Evolutionary conservation across 2,888 invertebrate species (phyloP), one percentile per base, ranked within the genome.

Genomic region (Trichopoda pennipes): DNA sequence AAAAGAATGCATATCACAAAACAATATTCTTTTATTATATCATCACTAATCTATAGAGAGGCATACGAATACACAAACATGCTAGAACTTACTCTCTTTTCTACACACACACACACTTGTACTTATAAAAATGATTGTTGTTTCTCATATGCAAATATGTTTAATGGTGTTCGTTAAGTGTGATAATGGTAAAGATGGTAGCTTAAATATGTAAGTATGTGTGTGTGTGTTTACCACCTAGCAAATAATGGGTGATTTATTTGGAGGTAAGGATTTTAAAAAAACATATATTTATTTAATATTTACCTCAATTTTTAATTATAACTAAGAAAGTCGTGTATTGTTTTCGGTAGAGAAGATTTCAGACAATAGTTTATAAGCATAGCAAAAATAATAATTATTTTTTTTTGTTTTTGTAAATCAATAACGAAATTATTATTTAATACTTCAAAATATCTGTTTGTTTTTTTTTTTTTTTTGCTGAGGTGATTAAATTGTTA

Each of bases 11-110:
- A 58, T 61, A 78, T 64, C 70, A 77, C 69, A 77, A 60, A 47
- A 49, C 58, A 70, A 63, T 63, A 51, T 78, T 78, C n/a, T 78
- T 68, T 51, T 60, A 69, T 60, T 77, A 56, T 63, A 70, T 70
- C 63, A 55, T 44, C 61, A 77, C 17, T 63, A 63, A 61, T 63
- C 53, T 56, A 14, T 66, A 72, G 72, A 79, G 78, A 56, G 58
- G 32, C 63, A 56, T 19, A 38, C 58, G 14, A 17, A 66, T 6
- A 51, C 21, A 23, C 56, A 53, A 10, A 35, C 35, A 51, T 12
- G n/a, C 14, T 2, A 58, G 38, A 49, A 32, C 9, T 58, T 23
- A 35, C 58, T 56, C 64, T n/a, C 61, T 74, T 49, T 58, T 66
- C 56, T 55, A 64, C 74, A 49, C 56, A 19, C 63, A 64, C 74